Evolutionary conservation across 2,888 invertebrate species (phyloP).

Genomic region (Epinotia ramella): DNA sequence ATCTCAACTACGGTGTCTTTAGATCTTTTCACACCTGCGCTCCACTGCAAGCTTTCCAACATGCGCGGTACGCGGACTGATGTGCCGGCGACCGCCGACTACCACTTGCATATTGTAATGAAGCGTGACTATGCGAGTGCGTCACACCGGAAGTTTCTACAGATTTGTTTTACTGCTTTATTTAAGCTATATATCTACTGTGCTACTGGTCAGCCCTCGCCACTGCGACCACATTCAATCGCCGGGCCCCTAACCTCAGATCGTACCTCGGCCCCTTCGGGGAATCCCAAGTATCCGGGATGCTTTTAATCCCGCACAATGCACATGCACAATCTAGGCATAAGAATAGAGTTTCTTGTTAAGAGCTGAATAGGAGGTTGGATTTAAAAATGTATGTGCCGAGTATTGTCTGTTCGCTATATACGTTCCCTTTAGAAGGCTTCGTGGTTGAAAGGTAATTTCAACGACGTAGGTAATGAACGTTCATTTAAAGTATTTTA

Average conservation of each 20-base stretch:
- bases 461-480: neutral
- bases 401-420: conserved; percentile 36
- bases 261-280: conserved; percentile 58
- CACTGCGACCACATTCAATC: conserved; percentile 77
- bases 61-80: too few relatives aligned
- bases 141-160: too few relatives aligned
- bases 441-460: conserved; percentile 7
- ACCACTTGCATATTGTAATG: too few relatives aligned
- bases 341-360: conserved; percentile 60
- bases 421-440: conserved; percentile 15
- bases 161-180: too few relatives aligned
- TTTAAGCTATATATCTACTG: too few relatives aligned
- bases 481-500: neutral
- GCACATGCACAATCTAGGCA: conserved; percentile 69
- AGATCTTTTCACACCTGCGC: too few relatives aligned
- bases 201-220: conserved; percentile 56
- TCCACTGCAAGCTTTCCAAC: too few relatives aligned
- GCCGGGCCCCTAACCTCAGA: conserved; percentile 66
- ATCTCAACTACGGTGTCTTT: too few relatives aligned
- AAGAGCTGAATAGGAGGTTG: conserved; percentile 46
- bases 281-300: conserved; percentile 65
- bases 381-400: conserved; percentile 35
- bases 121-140: too few relatives aligned
- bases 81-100: too few relatives aligned
- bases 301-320: conserved; percentile 70